A percentile compares a stretch with the other conserved stretches of the same genome.
These are phyloP conservation scores for Hipparchia semele DNA, from an alignment of 2,888 invertebrate species.

Conservation along the genomic window DNA sequence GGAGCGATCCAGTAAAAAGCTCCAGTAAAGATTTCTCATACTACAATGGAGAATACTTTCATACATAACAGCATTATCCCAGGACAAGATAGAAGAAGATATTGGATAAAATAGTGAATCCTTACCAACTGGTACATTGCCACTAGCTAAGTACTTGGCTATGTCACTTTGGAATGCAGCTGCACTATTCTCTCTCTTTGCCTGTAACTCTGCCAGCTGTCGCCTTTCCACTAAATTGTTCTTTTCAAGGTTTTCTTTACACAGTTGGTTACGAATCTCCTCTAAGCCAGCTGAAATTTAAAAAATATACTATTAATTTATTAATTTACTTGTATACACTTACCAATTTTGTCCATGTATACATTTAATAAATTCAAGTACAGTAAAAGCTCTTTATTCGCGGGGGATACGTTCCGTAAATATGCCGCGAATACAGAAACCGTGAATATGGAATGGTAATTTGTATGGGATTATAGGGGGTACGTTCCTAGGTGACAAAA, in stretches of 20 bases:
- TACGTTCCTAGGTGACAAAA: too few relatives aligned
- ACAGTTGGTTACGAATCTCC: conserved; percentile 63
- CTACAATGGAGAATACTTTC: too few relatives aligned
- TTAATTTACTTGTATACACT: too few relatives aligned
- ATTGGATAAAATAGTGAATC: not conserved
- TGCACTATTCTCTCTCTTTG: conserved; percentile 62
- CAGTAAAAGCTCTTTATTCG: too few relatives aligned
- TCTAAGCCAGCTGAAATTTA: conserved; percentile 64
- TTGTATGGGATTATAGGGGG: too few relatives aligned
- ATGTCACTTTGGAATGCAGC: conserved; percentile 70
- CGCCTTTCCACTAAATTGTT: conserved; percentile 58
- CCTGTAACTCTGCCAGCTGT: conserved; percentile 67
- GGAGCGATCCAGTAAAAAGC: too few relatives aligned
- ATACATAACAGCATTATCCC: not conserved
- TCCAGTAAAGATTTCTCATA: too few relatives aligned
- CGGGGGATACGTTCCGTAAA: too few relatives aligned
- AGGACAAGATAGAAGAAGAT: not conserved
- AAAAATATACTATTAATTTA: not conserved
- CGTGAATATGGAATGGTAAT: too few relatives aligned
- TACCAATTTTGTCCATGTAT: too few relatives aligned
- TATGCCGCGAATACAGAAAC: too few relatives aligned
- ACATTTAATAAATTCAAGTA: too few relatives aligned
- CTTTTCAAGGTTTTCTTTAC: conserved; percentile 59
- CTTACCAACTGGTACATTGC: conserved; percentile 60
- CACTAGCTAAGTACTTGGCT: conserved; percentile 65